These are phyloP conservation scores for Pristionchus arcanus DNA, from an alignment of 2,888 invertebrate genomes.

Conservation along the genomic window DNA sequence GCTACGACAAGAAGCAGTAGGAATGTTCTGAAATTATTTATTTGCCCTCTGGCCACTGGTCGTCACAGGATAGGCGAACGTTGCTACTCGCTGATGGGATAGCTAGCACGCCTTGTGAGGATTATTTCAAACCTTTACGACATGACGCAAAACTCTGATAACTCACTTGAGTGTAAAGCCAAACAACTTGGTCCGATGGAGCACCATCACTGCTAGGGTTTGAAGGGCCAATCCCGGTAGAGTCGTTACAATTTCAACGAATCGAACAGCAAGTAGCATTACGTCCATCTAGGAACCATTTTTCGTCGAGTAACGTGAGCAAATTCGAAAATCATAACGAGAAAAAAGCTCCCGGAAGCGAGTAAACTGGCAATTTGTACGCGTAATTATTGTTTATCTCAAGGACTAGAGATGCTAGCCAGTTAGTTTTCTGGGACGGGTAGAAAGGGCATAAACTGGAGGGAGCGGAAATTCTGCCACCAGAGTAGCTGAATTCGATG, in stretches of 20 bases:
- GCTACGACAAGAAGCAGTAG: background rate
- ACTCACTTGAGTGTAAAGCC: background rate
- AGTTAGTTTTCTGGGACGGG: background rate
- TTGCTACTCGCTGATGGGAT: no score
- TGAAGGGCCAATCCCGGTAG: background rate
- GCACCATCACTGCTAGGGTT: background rate
- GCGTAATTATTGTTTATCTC: background rate
- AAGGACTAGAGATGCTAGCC: background rate
- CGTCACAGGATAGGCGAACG: no score
- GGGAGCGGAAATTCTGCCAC: background rate
- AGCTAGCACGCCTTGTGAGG: no score
- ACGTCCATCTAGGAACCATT: background rate
- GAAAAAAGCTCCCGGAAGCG: background rate
- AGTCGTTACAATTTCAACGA: background rate
- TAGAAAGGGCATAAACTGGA: background rate
- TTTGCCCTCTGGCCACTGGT: no score
- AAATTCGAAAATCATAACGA: background rate
- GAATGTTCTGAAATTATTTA: constrained; percentile 27
- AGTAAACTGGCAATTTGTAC: background rate
- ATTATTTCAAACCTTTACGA: no score
- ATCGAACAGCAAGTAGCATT: background rate
- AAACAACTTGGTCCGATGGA: background rate
- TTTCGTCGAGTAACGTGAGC: background rate
- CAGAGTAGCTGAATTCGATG: background rate
- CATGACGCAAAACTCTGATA: background rate